Percentiles rank a stretch among this genome's conserved stretches.
These are phyloP conservation scores for Anthophora plumipes DNA, from an alignment of 2,888 invertebrate species.

Conservation along the genomic window DNA sequence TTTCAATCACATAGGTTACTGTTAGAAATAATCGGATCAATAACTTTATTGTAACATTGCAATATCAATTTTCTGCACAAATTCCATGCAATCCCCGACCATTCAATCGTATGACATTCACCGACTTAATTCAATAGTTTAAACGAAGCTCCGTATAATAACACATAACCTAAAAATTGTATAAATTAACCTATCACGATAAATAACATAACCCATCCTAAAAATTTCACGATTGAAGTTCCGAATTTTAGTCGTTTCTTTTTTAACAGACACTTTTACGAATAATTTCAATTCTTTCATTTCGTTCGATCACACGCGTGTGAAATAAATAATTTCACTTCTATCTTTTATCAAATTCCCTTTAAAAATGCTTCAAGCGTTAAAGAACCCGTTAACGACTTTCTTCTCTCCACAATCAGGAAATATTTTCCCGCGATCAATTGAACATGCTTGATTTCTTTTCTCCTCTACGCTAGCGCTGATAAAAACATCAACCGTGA, in stretches of 20 bases:
- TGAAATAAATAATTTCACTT: background rate
- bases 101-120: background rate
- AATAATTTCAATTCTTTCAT: background rate
- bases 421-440: background rate
- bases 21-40: background rate
- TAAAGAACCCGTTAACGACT: background rate
- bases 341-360: background rate
- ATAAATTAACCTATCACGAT: background rate
- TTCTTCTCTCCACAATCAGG: background rate
- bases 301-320: background rate
- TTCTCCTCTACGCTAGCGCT: background rate
- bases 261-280: too few relatives aligned
- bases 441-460: constrained; percentile 8
- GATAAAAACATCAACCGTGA: constrained; percentile 13
- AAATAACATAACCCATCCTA: background rate
- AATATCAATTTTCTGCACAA: background rate
- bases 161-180: too few relatives aligned
- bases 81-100: background rate
- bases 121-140: too few relatives aligned
- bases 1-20: background rate
- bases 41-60: background rate
- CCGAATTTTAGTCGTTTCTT: too few relatives aligned
- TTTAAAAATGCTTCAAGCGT: background rate
- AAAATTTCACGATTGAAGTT: too few relatives aligned
- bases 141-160: too few relatives aligned